Evolutionary conservation across 2,888 invertebrate genomes (phyloP), one percentile per base, ranked within the genome.

Genomic region (Stenurella melanura): DNA sequence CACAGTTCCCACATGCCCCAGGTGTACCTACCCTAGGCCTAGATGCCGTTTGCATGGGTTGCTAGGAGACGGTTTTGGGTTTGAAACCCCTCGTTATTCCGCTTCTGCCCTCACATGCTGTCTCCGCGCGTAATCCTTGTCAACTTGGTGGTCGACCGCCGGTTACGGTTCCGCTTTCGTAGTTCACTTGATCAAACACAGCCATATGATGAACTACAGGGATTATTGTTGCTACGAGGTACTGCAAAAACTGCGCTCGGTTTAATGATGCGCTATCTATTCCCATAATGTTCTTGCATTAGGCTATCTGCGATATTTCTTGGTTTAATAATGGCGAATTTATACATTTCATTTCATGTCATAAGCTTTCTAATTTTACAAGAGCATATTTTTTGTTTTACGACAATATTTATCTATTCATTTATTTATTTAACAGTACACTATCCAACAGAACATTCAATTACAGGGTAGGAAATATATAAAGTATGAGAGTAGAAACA

Each of bases 21-120:
- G 80, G 78, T 78, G 77, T 50, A 50, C 73, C 38, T 74, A 68
- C 73, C 50, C 67, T 69, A 73, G 78, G 76, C 83, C 82, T 83
- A 85, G 84, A 82, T 84, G 84, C 76, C 83, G 86, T 86, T 86
- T 85, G 85, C 85, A 84, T 85, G 80, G 78, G 86, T 87, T 86
- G 86, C 87, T 85, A 85, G 83, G 87, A 79, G 79, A 86, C 85
- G 82, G 79, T 77, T 68, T 64, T 42, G 38, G 60, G 61, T 70
- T 50, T 60, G 17, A 21, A n/a, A 30, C 60, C 80, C 82, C 81
- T 80, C 76, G 81, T 83, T 81, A 81, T 81, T 77, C 77, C 68
- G 58, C 11, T 7, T 58, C 76, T 72, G 54, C 75, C 74, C 54
- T 67, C 56, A 54, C 42, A 34, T 69, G 64, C 68, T 56, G 57